Base-by-base conservation (phyloP, 2,797 vertebrate genomes). In the Leptodactylus fallax region DNA sequence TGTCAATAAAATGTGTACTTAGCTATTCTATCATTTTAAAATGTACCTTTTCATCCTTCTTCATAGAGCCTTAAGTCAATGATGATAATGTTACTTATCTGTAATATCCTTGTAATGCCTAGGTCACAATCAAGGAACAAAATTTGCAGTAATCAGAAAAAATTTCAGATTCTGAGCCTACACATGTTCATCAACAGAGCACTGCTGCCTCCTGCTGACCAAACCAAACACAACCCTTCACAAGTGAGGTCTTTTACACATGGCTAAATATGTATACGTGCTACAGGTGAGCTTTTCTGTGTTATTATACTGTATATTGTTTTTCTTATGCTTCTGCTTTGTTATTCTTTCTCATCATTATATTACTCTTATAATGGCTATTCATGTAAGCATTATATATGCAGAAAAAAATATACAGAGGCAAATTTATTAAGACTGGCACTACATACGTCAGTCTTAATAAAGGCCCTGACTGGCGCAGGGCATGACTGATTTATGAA, bases 191-290 rank as follows among this genome's bases (percentile, higher is more conserved):
- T 76, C 58, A 8, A 60, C 47, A 84, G 87, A 61, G 10, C 81
- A 79, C 55, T 88, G 74, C 87, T 85, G 81, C 87, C 87, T 77
- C 36, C 87, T 79, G 19, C 76, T 84, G 87, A 53, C n/a, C 60
- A 77, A 63, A 56, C 7, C 8, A 21, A 47, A 45, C 2, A 14
- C 25, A 17, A 23, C 79, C 63, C n/a, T 49, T 27, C 12, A 21
- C 21, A 56, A 79, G 67, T 58, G 2, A 51, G 25, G 12, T 21
- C 25, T n/a, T n/a, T n/a, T 10, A 27, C n/a, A 77, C 47, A 14
- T 25, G 3, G 36, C 36, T 36, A n/a, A 14, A 69, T 14, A 69
- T 27, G 23, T 69, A 69, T 11, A 69, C 23, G 13, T 21, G 63
- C 63, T 67, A 25, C 25, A n/a, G 61, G 5, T 65, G 10, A 23